A percentile compares a stretch with the other conserved stretches of the same genome.
These are phyloP conservation scores for Benthosema pterotum DNA, from an alignment of 2,797 vertebrate genomes.

Conservation along the genomic window DNA sequence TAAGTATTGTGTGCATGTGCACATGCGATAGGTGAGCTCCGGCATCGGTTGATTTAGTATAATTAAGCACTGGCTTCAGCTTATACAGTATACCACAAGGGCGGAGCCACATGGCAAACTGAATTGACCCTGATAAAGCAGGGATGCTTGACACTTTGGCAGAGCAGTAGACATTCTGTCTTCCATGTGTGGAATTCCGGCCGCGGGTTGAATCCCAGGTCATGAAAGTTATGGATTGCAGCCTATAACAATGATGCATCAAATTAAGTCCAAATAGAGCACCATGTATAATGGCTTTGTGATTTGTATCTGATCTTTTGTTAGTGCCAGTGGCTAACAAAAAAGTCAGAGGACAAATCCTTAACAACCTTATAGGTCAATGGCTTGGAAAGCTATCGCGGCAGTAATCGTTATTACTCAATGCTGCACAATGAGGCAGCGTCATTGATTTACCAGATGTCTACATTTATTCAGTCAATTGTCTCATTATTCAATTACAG, in stretches of 20 bases:
- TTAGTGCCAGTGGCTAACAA: slow-evolving; percentile 13
- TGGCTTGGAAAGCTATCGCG: slow-evolving; percentile 39
- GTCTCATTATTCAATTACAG: slow-evolving; percentile 25
- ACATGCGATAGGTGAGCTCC: too few relatives aligned
- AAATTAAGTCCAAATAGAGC: background rate
- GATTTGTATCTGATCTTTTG: slow-evolving; percentile 8
- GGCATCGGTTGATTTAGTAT: too few relatives aligned
- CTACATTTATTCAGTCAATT: slow-evolving; percentile 4
- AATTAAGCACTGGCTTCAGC: too few relatives aligned
- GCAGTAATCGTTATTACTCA: slow-evolving; percentile 15
- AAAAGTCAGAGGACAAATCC: slow-evolving; percentile 5
- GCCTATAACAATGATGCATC: too few relatives aligned
- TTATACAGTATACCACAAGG: too few relatives aligned
- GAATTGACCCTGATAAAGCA: too few relatives aligned
- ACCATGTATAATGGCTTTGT: slow-evolving; percentile 15
- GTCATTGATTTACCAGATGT: slow-evolving; percentile 25
- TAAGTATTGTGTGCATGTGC: too few relatives aligned
- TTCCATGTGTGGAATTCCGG: too few relatives aligned
- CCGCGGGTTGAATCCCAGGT: background rate
- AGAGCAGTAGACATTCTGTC: too few relatives aligned
- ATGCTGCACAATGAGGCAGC: slow-evolving; percentile 6
- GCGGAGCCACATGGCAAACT: too few relatives aligned
- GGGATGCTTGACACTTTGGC: too few relatives aligned
- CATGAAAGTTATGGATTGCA: too few relatives aligned
- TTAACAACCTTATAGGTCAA: slow-evolving; percentile 30